Evolutionary conservation across 2,113 vertebrate species (phyloP), one percentile per base, ranked within the genome.

Genomic region (Paramisgurnus dabryanus): DNA sequence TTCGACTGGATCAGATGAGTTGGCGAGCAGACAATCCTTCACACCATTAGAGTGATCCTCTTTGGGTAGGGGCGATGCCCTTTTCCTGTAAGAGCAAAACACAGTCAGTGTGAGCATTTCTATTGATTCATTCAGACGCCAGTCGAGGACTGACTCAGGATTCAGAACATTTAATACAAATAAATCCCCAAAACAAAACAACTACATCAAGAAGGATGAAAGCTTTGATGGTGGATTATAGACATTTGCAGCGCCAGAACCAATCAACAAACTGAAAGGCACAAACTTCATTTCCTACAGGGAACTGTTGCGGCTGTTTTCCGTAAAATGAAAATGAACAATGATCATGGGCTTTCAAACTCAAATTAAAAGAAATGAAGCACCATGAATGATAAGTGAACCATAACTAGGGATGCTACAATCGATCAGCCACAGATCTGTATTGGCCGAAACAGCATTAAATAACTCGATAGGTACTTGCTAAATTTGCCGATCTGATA

Each of bases 1-100:
- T 90, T 99, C 98, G 74, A 98, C 97, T 0, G 97, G 98, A 85
- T 99, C 98, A 0, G 95, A 95, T 0, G 94, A 95, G 85, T 96
- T 93, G 22, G 94, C 93, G 89, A 96, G 90, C 71, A 97, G 90
- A 0, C 95, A 96, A 85, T 99, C 97, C 88, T 98, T 99, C 41
- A 96, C 90, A 67, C 95, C 95, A 0, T 92, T 86, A 6, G 95
- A 92, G 77, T 96, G 95, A 79, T 98, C 95, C 0, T 98, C 96
- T 83, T 98, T 99, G 67, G 95, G 92, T 0, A 97, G 93, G 0
- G 95, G 95, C 50, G 93, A 96, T 8, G 95, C 95, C 68, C 96
- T 94, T 89, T 99, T 99, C 89, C 97, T 99, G 80, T 67, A 86
- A 84, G 6, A 71, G 9, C 39, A 83, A 69, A 8, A 41, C 39